Percentiles rank a stretch among this genome's conserved stretches.
These are phyloP conservation scores for Scolopax rusticola DNA, from an alignment of 2,797 vertebrate genomes.

Conservation along the genomic window DNA sequence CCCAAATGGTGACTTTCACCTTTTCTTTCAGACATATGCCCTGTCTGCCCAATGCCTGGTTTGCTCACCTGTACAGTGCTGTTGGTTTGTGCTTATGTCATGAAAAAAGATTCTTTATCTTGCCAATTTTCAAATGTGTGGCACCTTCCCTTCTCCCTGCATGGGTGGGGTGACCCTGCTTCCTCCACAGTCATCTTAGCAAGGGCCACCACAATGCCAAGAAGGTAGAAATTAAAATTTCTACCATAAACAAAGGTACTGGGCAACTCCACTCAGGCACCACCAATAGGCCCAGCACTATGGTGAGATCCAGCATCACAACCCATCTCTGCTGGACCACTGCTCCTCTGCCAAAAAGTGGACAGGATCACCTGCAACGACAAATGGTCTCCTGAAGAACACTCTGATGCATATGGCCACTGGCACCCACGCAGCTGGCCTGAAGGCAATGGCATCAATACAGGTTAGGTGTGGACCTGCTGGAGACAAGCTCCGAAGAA, in stretches of 20 bases:
- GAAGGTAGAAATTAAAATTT: not conserved
- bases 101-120: not conserved
- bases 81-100: not conserved
- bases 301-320: rapidly evolving
- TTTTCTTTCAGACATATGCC: not conserved
- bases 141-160: not conserved
- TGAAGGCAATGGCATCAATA: not conserved
- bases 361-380: rapidly evolving
- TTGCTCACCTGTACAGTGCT: not conserved
- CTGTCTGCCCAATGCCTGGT: not conserved
- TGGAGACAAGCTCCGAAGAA: no score
- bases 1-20: not conserved
- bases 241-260: not conserved
- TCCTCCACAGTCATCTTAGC: not conserved
- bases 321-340: not conserved
- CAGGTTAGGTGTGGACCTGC: no score
- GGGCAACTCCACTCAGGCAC: not conserved
- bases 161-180: rapidly evolving
- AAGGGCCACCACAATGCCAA: not conserved
- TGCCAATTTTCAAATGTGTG: rapidly evolving
- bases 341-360: not conserved
- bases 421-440: not conserved
- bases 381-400: rapidly evolving
- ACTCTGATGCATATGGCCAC: not conserved
- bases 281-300: not conserved